phyloP scores from a whole-genome alignment of 2,797 vertebrate species.

The Odontamblyopus rebecca region DNA sequence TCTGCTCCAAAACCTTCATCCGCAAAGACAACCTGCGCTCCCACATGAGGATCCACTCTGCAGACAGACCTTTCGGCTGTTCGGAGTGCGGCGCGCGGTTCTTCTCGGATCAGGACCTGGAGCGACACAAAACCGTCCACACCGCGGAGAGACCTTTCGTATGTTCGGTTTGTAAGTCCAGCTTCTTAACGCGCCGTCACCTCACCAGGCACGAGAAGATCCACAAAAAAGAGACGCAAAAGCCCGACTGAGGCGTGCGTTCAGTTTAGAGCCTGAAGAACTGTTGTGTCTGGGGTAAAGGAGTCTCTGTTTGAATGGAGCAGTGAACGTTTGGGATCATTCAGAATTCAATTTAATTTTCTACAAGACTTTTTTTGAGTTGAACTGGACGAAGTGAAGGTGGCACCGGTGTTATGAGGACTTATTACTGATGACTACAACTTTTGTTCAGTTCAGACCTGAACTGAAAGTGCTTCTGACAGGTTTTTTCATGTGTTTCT shows the following conservation, averaged over 20 bases:
- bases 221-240: background rate
- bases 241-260: background rate
- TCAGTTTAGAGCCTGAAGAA: background rate
- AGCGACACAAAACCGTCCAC: background rate
- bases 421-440: too few species aligned
- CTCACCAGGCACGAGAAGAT: background rate
- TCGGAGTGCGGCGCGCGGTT: background rate
- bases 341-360: too few species aligned
- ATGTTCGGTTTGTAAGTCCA: background rate
- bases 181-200: background rate
- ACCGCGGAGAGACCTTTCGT: background rate
- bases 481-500: too few species aligned
- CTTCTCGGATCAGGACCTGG: background rate
- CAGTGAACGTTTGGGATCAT: too few species aligned
- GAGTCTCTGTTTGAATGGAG: background rate
- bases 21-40: slow-evolving; percentile 9
- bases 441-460: too few species aligned
- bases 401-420: too few species aligned
- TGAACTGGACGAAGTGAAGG: too few species aligned
- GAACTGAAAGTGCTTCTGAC: too few species aligned
- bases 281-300: background rate
- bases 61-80: slow-evolving; percentile 4
- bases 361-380: too few species aligned
- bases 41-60: slow-evolving; percentile 4
- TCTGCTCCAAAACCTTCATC: background rate